A percentile compares a stretch with the other conserved stretches of the same genome.
Conservation (phyloP, 2,888 invertebrate species). For the Dicranocentrus wangi region DNA sequence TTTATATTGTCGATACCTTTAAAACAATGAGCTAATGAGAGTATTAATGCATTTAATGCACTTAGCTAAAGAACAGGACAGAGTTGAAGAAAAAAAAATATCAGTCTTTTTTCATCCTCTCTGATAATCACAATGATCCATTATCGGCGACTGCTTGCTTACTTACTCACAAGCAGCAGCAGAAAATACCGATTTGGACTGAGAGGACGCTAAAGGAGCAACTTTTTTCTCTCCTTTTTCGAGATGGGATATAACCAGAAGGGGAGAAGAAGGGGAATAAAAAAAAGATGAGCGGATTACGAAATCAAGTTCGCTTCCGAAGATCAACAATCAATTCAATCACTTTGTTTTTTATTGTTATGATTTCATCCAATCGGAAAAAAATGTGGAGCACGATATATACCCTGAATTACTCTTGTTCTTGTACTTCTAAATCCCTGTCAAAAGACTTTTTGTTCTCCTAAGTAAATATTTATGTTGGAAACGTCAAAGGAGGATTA, state of each 20-base stretch:
- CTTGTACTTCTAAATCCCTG: conserved; percentile 37
- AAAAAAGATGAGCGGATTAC: conserved; percentile 28
- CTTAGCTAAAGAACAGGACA: background rate
- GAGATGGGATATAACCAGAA: no score
- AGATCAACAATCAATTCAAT: conserved; percentile 40
- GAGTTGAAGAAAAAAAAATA: background rate
- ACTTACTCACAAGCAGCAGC: no score
- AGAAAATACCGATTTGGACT: conserved; percentile 17
- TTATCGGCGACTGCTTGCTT: conserved; percentile 35
- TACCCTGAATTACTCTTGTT: background rate
- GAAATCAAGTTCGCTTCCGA: conserved; percentile 17
- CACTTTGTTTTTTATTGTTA: conserved; percentile 42
- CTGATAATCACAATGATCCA: conserved; percentile 32
- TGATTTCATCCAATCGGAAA: conserved; percentile 32
- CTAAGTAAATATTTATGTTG: conserved; percentile 46
- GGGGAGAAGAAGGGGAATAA: background rate
- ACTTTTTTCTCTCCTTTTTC: conserved; percentile 12
- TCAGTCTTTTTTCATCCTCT: background rate
- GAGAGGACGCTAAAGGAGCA: conserved; percentile 25
- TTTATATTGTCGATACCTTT: background rate
- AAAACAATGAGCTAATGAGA: conserved; percentile 23
- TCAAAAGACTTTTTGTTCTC: conserved; percentile 35
- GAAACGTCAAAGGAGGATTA: conserved; percentile 48
- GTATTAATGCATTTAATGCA: conserved; percentile 25
- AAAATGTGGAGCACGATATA: conserved; percentile 1